Evolutionary conservation across 1,140 invertebrate genomes (phyloP).

Genomic region (Colletes latitarsis): DNA sequence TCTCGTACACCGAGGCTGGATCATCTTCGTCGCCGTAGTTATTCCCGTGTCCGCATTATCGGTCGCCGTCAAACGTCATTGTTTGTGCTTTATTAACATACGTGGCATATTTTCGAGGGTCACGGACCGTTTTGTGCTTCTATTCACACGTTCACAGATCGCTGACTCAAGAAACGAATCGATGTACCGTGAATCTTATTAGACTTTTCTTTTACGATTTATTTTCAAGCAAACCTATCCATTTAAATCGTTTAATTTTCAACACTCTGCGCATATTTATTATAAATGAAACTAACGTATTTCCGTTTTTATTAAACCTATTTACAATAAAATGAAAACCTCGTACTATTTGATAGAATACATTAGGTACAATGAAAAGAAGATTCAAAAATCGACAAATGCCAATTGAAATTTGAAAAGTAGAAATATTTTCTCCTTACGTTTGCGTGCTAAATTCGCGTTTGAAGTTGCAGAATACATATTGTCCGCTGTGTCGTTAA

Average conservation of each 20-base stretch:
- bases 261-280: too few species aligned
- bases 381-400: too few species aligned
- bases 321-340: too few species aligned
- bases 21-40: constrained; percentile 2
- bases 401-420: too few species aligned
- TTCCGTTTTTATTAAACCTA: too few species aligned
- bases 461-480: not conserved
- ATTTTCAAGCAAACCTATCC: too few species aligned
- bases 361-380: too few species aligned
- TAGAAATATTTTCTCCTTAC: too few species aligned
- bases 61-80: constrained; percentile 1
- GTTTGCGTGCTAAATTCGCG: not conserved
- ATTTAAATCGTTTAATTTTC: too few species aligned
- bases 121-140: not conserved
- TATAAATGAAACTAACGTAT: too few species aligned
- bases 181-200: not conserved
- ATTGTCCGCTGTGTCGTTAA: not conserved
- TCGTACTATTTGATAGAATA: too few species aligned
- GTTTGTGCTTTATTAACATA: constrained; percentile 21
- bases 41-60: constrained; percentile 1
- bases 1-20: constrained; percentile 14
- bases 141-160: not conserved
- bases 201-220: not conserved
- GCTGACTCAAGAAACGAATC: not conserved
- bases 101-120: not conserved